Conservation (phyloP, 2,797 vertebrate species). For the Mallotus villosus region DNA sequence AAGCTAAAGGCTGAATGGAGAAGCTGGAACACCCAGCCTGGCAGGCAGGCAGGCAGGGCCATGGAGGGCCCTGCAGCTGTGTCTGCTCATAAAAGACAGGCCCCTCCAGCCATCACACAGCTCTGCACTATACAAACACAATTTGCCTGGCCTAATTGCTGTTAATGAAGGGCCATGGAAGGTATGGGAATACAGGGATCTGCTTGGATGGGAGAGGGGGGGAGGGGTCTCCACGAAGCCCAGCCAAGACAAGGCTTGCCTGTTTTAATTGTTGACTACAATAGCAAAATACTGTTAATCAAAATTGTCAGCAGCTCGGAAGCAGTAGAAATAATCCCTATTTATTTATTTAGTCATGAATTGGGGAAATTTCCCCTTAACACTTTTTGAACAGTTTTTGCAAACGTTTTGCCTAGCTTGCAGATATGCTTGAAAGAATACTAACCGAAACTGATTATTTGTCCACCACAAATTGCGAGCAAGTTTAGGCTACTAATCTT, state of each 20-base stretch:
- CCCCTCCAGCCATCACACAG: constrained; percentile 11
- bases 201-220: constrained; percentile 1
- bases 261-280: constrained; percentile 2
- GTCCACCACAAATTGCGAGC: no score
- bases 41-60: background rate
- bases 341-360: no score
- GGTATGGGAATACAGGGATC: constrained; percentile 10
- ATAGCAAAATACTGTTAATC: background rate
- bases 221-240: background rate
- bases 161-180: constrained; percentile 34
- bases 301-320: background rate
- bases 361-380: constrained; percentile 29
- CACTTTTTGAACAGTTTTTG: constrained; percentile 56
- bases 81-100: constrained; percentile 17
- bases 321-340: background rate
- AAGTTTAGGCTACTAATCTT: no score
- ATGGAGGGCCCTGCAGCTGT: constrained; percentile 30
- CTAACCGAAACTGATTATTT: constrained; percentile 20
- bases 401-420: constrained; percentile 47
- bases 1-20: background rate
- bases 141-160: constrained; percentile 43
- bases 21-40: background rate
- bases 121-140: constrained; percentile 33
- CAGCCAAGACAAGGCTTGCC: background rate
- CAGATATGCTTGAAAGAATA: constrained; percentile 41